Percentiles rank a stretch among this genome's conserved stretches.
phyloP scores from a whole-genome alignment of 1,140 invertebrate species.

The Drosophila neocordata region DNA sequence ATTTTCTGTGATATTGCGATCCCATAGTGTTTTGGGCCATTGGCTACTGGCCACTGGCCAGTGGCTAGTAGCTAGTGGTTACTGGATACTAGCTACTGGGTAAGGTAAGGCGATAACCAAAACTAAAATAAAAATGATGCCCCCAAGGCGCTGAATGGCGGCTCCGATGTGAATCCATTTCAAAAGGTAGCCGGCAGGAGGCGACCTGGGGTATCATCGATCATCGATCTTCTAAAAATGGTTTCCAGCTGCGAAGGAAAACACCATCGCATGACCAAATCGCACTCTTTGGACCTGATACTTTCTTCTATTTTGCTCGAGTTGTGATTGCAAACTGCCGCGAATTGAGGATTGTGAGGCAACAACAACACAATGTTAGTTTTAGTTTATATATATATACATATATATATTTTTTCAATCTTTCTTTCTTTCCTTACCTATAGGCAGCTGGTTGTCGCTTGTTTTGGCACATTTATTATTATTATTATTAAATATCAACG shows the following conservation, averaged over 20 bases:
- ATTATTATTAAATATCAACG: slow-evolving; percentile 77
- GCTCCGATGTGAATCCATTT: slow-evolving; percentile 55
- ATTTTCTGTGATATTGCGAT: slow-evolving; percentile 35
- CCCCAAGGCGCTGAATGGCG: slow-evolving; percentile 65
- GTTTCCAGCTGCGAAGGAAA: slow-evolving; percentile 80
- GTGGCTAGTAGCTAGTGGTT: slow-evolving; percentile 7
- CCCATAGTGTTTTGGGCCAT: slow-evolving; percentile 14
- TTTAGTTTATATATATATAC: neutral
- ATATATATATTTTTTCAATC: neutral
- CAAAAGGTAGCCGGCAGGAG: slow-evolving; percentile 52
- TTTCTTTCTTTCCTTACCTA: slow-evolving; percentile 14
- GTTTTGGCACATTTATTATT: slow-evolving; percentile 78
- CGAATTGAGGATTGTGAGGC: slow-evolving; percentile 5
- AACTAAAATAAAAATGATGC: slow-evolving; percentile 75
- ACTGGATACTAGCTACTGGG: slow-evolving; percentile 41
- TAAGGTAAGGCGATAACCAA: slow-evolving; percentile 74
- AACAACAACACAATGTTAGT: slow-evolving; percentile 6
- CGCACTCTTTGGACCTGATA: slow-evolving; percentile 64
- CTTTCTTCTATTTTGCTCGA: slow-evolving; percentile 79
- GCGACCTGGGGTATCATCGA: slow-evolving; percentile 77
- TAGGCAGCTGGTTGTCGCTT: slow-evolving; percentile 43
- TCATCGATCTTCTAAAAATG: slow-evolving; percentile 82
- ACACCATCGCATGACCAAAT: slow-evolving; percentile 82
- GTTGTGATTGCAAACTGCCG: slow-evolving; percentile 73
- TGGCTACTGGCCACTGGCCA: slow-evolving; percentile 34